Base-by-base conservation (phyloP, 2,797 vertebrate genomes). In the Saxicola maurus region DNA sequence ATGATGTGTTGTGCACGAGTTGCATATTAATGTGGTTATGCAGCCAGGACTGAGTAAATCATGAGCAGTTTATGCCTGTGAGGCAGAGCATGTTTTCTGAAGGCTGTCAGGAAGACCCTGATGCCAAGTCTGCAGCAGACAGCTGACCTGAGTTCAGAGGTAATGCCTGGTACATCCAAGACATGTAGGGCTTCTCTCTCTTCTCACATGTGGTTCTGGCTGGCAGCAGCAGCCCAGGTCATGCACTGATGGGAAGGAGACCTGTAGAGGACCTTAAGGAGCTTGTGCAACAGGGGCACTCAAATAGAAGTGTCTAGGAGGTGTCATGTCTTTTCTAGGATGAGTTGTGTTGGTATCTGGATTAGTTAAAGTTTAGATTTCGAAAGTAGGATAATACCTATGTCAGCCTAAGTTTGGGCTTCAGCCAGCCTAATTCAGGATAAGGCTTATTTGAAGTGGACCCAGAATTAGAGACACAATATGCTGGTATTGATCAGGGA, bases 21-120 rank as follows among this genome's bases (percentile, higher is more conserved):
- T 82, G 74, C 89, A 77, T 94, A 25, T 88, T 82, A 86, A 84
- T 86, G 82, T 74, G 75, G 51, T 91, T 93, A 61, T 57, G 72
- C 65, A 91, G 81, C 61, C 68, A 59, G 72, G 75, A 43, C 38
- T 68, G 66, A 89, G 84, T 46, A 79, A 86, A 37, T 43, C 40
- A 28, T 31, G 62, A 83, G 90, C 83, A 87, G 77, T 81, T 75
- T 33, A 2, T 79, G 87, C 90, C 91, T 1, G 4, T 74, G 92
- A 92, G 91, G 73, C 82, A 90, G 90, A 83, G 38, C 66, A 6
- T 46, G 65, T 78, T 83, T 95, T 57, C 24, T 66, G 77, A 73
- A 71, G 57, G 72, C 74, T 2, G 4, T 81, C 74, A 80, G 86
- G 82, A 85, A 64, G 45, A 48, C 37, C 51, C 2, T 11, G 67